A percentile compares a stretch with the other conserved stretches of the same genome.
These are phyloP conservation scores for Holacanthella duospinosa DNA, from an alignment of 2,888 invertebrate genomes.

Conservation along the genomic window DNA sequence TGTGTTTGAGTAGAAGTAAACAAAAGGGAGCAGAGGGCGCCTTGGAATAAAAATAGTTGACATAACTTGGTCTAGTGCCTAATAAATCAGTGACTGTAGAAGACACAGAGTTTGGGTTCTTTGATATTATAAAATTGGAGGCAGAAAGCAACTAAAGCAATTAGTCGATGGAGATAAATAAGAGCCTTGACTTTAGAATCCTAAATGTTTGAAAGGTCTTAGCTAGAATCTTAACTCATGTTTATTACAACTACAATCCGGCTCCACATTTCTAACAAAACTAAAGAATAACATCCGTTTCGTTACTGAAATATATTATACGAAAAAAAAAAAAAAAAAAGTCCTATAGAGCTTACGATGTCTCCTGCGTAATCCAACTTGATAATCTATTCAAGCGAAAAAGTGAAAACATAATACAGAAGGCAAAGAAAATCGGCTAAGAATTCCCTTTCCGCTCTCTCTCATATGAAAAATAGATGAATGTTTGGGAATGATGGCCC, in stretches of 20 bases:
- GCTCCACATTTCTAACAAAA: background rate
- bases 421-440: background rate
- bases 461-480: background rate
- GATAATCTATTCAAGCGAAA: background rate
- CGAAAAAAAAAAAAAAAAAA: background rate
- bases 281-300: conserved; percentile 1
- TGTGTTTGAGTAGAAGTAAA: background rate
- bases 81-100: background rate
- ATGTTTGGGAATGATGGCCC: background rate
- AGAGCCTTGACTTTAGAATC: background rate
- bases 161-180: conserved; percentile 3
- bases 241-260: background rate
- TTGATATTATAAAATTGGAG: background rate
- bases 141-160: background rate
- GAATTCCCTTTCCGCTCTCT: background rate
- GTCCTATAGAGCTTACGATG: background rate
- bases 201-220: background rate
- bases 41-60: background rate
- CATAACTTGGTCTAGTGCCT: background rate
- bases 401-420: background rate
- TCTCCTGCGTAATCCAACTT: background rate
- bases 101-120: background rate
- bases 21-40: background rate
- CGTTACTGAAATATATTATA: background rate
- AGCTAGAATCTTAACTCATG: background rate